phyloP scores from a whole-genome alignment of 2,113 vertebrate species.

The Dicaeum eximium region DNA sequence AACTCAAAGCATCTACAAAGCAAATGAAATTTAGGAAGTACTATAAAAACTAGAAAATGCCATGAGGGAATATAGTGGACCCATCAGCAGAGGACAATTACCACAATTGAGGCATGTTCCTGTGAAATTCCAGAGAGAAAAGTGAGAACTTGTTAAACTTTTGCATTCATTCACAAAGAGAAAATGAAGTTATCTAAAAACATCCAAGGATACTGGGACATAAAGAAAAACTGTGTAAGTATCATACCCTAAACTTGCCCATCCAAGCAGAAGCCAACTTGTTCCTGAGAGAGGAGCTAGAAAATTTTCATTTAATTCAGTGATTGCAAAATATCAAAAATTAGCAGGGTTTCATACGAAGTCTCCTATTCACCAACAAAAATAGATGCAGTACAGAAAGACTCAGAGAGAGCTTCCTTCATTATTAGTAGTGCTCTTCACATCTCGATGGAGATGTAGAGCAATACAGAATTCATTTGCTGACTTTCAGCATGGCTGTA shows the following conservation, averaged over 20 bases:
- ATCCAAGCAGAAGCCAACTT: not conserved
- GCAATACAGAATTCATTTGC: rapidly evolving
- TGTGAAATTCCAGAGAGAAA: not conserved
- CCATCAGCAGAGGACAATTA: not conserved
- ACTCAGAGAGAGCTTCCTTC: not conserved
- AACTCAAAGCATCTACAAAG: not conserved
- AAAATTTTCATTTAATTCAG: not conserved
- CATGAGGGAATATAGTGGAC: not conserved
- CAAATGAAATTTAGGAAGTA: not conserved
- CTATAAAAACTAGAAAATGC: not conserved
- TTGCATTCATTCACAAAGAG: not conserved
- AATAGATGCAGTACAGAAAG: not conserved
- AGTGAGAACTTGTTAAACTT: not conserved
- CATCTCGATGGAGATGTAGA: not conserved
- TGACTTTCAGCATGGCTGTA: not conserved
- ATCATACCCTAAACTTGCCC: not conserved
- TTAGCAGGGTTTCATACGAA: not conserved
- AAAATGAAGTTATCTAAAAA: not conserved
- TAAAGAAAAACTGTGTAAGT: not conserved
- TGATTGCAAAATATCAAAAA: not conserved
- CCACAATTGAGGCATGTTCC: not conserved
- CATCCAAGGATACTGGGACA: not conserved
- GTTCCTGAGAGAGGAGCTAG: not conserved
- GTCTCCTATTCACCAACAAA: not conserved
- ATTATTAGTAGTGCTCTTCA: not conserved